Evolutionary conservation across 2,888 invertebrate species (phyloP).

Genomic region (Acanthosepion esculentum): DNA sequence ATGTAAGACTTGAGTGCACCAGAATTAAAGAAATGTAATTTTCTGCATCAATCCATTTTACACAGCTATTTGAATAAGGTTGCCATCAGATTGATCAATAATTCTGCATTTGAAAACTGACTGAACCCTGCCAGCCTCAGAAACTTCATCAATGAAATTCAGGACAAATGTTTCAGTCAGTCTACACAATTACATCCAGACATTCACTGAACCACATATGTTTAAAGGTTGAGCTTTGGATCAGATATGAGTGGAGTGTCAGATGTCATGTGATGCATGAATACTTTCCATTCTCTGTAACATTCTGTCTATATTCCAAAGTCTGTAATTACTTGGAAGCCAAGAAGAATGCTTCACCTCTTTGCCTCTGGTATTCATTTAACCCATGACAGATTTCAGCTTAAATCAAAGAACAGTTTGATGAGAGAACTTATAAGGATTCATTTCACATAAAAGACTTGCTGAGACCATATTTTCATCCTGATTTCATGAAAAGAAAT

Average conservation of each 20-base stretch:
- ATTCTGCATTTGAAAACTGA: background rate
- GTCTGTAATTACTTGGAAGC: background rate
- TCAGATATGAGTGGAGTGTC: background rate
- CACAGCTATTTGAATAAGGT: background rate
- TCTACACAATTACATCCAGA: background rate
- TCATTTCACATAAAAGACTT: too few relatives aligned
- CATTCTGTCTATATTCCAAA: background rate
- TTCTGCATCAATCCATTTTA: background rate
- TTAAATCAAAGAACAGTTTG: background rate
- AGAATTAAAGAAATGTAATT: background rate
- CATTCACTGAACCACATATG: background rate
- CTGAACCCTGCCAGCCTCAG: background rate
- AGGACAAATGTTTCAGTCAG: background rate
- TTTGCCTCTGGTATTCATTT: background rate
- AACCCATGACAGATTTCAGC: conserved; percentile 2
- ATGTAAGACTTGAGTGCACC: background rate
- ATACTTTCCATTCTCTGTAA: background rate
- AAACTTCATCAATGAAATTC: background rate
- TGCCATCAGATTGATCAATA: background rate
- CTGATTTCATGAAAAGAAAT: too few relatives aligned
- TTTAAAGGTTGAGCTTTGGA: conserved; percentile 13
- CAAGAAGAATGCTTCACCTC: background rate
- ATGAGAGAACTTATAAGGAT: too few relatives aligned
- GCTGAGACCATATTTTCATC: too few relatives aligned
- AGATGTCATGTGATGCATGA: background rate